phyloP scores from a whole-genome alignment of 2,797 vertebrate genomes.

The Anguilla marmorata region DNA sequence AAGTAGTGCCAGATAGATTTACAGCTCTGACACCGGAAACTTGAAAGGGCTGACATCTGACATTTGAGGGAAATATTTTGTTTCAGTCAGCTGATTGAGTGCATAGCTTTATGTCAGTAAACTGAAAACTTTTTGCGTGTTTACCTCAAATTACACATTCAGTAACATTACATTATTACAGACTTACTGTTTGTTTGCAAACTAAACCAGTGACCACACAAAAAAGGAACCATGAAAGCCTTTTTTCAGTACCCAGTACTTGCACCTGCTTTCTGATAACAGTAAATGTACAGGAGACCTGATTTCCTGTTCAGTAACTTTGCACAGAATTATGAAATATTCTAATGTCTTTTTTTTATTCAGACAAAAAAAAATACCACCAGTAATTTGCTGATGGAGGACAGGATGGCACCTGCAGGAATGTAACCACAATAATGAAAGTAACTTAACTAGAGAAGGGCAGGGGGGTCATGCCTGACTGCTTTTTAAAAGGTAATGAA shows the following conservation, averaged over 20 bases:
- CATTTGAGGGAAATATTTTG: background rate
- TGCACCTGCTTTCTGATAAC: background rate
- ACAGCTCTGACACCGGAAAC: background rate
- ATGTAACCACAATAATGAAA: background rate
- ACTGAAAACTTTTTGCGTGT: background rate
- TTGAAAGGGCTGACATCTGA: background rate
- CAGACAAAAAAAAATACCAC: background rate
- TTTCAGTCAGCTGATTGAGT: conserved; percentile 18
- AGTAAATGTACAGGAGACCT: background rate
- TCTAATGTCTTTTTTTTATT: background rate
- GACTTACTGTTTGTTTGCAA: background rate
- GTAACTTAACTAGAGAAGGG: conserved; percentile 1
- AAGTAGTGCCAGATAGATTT: background rate
- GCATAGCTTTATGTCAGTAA: background rate
- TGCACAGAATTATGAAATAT: background rate
- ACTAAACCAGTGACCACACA: background rate
- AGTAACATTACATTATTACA: background rate
- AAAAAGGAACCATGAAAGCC: background rate
- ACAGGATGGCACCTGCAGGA: background rate
- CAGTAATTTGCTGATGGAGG: background rate
- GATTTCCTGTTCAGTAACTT: background rate
- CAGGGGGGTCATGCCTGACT: conserved; percentile 6
- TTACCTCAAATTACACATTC: background rate
- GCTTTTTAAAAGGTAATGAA: conserved; percentile 31
- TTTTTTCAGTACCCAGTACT: background rate